A percentile compares a stretch with the other conserved stretches of the same genome.
These are phyloP conservation scores for Octodonta nipae DNA, from an alignment of 2,888 invertebrate genomes.

Conservation along the genomic window DNA sequence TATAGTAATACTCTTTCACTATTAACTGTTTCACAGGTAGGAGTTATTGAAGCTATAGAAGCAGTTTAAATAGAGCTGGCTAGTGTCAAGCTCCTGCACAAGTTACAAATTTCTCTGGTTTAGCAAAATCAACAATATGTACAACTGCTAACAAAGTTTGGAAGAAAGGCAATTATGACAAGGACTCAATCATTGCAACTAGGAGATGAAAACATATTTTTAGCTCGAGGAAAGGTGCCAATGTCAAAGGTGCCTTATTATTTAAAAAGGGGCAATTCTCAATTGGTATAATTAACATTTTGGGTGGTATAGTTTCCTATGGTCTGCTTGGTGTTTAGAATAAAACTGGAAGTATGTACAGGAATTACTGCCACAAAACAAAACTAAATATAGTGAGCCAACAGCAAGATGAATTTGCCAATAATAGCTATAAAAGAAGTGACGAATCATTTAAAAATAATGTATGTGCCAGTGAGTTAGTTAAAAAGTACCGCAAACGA, in stretches of 20 bases:
- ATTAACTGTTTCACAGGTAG: too few species aligned
- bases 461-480: too few species aligned
- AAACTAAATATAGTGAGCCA: too few species aligned
- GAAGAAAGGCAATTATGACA: constrained; percentile 92
- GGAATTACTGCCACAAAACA: constrained; percentile 92
- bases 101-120: constrained; percentile 82
- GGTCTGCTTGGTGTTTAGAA: constrained; percentile 95
- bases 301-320: constrained; percentile 92
- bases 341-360: constrained; percentile 95
- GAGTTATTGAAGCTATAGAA: too few species aligned
- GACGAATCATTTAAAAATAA: too few species aligned
- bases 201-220: constrained; percentile 74
- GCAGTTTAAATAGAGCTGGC: too few species aligned
- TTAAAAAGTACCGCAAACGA: too few species aligned
- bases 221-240: constrained; percentile 99
- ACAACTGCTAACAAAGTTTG: constrained; percentile 93
- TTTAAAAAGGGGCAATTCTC: constrained; percentile 72
- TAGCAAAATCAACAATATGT: constrained; percentile 78
- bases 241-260: constrained; percentile 99
- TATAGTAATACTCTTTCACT: too few species aligned
- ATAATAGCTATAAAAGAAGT: too few species aligned
- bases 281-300: constrained; percentile 79
- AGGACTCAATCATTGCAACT: constrained; percentile 84
- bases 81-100: constrained; percentile 98
- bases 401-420: too few species aligned